Conservation (phyloP, 2,113 vertebrate genomes). For the Oncorhynchus gorbuscha region DNA sequence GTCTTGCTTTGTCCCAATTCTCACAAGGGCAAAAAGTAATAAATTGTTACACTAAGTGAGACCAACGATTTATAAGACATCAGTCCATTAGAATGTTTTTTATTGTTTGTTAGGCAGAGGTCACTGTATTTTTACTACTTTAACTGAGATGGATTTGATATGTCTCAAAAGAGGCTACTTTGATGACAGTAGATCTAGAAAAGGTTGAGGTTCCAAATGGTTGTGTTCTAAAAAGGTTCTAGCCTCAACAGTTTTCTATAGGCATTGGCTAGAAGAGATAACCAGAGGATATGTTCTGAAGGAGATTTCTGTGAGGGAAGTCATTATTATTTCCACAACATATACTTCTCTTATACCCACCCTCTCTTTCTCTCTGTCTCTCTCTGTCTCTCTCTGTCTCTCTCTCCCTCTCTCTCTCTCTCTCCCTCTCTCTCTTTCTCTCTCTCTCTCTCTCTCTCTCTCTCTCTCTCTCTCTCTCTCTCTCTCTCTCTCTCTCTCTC, state of each 20-base stretch:
- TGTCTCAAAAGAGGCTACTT: not conserved
- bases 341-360: slow-evolving; percentile 24
- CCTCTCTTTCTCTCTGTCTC: not conserved
- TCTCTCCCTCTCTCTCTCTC: too few relatives aligned
- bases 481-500: too few relatives aligned
- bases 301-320: slow-evolving; percentile 48
- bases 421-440: too few relatives aligned
- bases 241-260: not conserved
- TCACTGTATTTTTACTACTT: not conserved
- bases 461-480: too few relatives aligned
- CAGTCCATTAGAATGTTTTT: too few relatives aligned
- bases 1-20: not conserved
- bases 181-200: not conserved
- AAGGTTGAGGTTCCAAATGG: too few relatives aligned
- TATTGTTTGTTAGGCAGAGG: not conserved
- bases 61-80: not conserved
- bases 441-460: too few relatives aligned
- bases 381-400: not conserved
- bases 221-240: not conserved
- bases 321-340: slow-evolving; percentile 44
- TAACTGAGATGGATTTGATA: too few relatives aligned
- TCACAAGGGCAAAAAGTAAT: not conserved
- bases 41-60: not conserved
- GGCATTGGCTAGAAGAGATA: slow-evolving; percentile 35
- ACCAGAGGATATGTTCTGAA: slow-evolving; percentile 47